A percentile compares a stretch with the other conserved stretches of the same genome.
phyloP scores from a whole-genome alignment of 1,140 invertebrate species.

The Hylaeus anthracinus region DNA sequence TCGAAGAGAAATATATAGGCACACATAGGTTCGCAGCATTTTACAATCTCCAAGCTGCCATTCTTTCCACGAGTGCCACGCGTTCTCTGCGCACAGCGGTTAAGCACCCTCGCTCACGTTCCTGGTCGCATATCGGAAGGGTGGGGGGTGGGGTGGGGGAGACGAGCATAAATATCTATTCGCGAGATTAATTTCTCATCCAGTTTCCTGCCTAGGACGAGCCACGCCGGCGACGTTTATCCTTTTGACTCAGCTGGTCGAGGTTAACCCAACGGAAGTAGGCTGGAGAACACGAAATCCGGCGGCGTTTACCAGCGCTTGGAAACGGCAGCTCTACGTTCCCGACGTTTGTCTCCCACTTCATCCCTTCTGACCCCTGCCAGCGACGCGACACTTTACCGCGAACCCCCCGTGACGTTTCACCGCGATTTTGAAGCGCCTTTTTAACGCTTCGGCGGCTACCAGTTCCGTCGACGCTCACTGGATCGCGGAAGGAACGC shows the following conservation, averaged over 20 bases:
- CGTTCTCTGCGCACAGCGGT: no score
- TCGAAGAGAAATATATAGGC: no score
- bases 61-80: no score
- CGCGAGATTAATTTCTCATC: conserved; percentile 11
- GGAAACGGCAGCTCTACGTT: conserved; percentile 27
- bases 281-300: conserved; percentile 7
- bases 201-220: neutral
- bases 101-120: no score
- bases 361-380: conserved; percentile 11
- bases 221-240: neutral
- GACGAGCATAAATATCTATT: conserved; percentile 10
- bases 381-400: conserved; percentile 26
- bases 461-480: neutral
- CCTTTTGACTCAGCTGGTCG: neutral
- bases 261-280: neutral
- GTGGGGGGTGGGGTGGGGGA: no score
- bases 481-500: neutral
- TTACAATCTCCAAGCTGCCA: no score
- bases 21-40: no score
- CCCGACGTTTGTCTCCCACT: conserved; percentile 28
- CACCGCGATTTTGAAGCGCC: conserved; percentile 26
- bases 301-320: conserved; percentile 17
- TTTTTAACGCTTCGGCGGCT: conserved; percentile 40
- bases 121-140: no score
- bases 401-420: conserved; percentile 2